Conservation (phyloP, 2,113 vertebrate species). For the Rhynchomys soricoides region DNA sequence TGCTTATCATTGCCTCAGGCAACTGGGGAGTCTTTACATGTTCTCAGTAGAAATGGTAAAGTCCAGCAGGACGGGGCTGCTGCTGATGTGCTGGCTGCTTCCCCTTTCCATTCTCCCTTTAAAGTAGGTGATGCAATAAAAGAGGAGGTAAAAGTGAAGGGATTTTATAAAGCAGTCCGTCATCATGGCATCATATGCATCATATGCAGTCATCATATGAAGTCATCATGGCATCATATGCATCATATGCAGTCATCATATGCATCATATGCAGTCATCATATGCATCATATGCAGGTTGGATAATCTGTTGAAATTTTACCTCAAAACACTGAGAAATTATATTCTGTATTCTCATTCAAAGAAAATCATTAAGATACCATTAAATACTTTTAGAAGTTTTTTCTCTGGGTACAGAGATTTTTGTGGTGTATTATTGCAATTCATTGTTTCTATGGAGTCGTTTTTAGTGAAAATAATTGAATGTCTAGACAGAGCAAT, state of each 20-base stretch:
- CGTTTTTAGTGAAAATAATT: background rate
- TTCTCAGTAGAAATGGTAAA: background rate
- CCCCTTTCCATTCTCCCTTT: too few relatives aligned
- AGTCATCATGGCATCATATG: too few relatives aligned
- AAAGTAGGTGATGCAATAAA: too few relatives aligned
- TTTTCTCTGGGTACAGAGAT: background rate
- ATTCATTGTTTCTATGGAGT: background rate
- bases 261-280: too few relatives aligned
- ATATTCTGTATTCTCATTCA: background rate
- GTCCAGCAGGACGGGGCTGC: too few relatives aligned
- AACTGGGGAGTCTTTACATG: background rate
- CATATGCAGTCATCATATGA: too few relatives aligned
- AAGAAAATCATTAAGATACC: background rate
- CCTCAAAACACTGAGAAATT: background rate
- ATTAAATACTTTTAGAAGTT: background rate
- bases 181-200: too few relatives aligned
- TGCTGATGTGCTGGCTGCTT: background rate
- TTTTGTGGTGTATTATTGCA: constrained; percentile 2
- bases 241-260: too few relatives aligned
- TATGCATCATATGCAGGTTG: too few relatives aligned
- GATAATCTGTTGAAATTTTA: constrained; percentile 7
- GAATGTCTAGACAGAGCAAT: background rate
- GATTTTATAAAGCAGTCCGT: too few relatives aligned
- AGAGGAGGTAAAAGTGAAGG: too few relatives aligned
- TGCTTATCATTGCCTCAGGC: background rate